Evolutionary conservation across 2,797 vertebrate genomes (phyloP).

Genomic region (Siniperca obscura): DNA sequence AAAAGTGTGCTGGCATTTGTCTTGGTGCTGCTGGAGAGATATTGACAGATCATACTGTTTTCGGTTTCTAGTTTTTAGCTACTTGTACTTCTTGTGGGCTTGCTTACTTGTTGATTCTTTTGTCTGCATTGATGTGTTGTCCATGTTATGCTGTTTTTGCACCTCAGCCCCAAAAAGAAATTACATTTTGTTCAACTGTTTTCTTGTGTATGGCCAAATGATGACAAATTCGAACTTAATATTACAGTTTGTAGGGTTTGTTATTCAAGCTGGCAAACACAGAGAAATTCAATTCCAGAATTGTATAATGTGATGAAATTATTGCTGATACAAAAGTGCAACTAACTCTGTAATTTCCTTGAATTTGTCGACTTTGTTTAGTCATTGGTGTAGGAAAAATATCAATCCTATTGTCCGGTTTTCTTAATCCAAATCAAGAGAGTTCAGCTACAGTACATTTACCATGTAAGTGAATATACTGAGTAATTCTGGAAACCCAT

Average conservation of each 20-base stretch:
- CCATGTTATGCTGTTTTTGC: background rate
- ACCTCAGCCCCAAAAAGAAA: background rate
- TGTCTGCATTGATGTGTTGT: background rate
- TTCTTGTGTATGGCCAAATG: background rate
- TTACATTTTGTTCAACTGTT: background rate
- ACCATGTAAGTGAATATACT: too few species aligned
- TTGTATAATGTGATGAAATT: background rate
- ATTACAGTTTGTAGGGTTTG: background rate
- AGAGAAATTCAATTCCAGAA: background rate
- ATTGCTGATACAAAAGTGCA: background rate
- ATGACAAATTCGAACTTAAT: background rate
- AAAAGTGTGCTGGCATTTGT: conserved; percentile 5
- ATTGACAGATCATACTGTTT: background rate
- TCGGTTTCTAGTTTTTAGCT: background rate
- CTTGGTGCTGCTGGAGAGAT: background rate
- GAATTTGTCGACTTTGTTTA: background rate
- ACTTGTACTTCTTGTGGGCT: background rate
- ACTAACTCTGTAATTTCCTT: background rate
- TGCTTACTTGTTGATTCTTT: background rate
- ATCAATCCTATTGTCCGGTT: background rate
- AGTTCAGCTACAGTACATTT: background rate
- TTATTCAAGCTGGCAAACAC: background rate
- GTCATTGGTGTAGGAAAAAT: background rate
- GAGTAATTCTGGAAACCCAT: background rate
- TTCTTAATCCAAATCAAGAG: background rate